Conservation (phyloP, 1,140 invertebrate genomes). For the Ephestia elutella region DNA sequence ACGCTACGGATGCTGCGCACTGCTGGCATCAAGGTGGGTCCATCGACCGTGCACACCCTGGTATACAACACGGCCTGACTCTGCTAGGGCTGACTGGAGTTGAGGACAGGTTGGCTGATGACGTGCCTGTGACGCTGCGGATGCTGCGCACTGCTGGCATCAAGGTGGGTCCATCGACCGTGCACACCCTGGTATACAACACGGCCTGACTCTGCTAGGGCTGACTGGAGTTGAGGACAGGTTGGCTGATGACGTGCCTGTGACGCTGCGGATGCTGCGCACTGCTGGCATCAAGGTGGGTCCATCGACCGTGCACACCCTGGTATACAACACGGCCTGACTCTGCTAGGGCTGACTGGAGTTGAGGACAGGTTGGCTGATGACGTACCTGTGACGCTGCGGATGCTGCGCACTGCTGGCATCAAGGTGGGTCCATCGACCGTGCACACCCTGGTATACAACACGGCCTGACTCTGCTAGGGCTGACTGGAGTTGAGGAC, state of each 20-base stretch:
- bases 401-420: conserved; percentile 94
- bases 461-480: conserved; percentile 94
- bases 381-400: conserved; percentile 92
- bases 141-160: conserved; percentile 96
- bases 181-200: conserved; percentile 80
- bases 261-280: conserved; percentile 92
- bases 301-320: conserved; percentile 39
- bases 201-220: conserved; percentile 95
- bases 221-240: conserved; percentile 97
- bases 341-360: conserved; percentile 96
- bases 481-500: conserved; percentile 97
- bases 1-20: conserved; percentile 94
- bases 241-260: conserved; percentile 91
- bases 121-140: conserved; percentile 94
- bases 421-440: conserved; percentile 85
- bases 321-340: conserved; percentile 91
- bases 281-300: conserved; percentile 97
- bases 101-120: conserved; percentile 91
- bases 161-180: conserved; percentile 80
- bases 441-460: conserved; percentile 79
- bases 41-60: neutral
- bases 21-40: conserved; percentile 95
- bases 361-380: conserved; percentile 94
- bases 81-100: conserved; percentile 97
- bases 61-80: conserved; percentile 93